These are phyloP conservation scores for Myotis lucifugus DNA, from an alignment of 2,113 vertebrate genomes.

Conservation along the genomic window DNA sequence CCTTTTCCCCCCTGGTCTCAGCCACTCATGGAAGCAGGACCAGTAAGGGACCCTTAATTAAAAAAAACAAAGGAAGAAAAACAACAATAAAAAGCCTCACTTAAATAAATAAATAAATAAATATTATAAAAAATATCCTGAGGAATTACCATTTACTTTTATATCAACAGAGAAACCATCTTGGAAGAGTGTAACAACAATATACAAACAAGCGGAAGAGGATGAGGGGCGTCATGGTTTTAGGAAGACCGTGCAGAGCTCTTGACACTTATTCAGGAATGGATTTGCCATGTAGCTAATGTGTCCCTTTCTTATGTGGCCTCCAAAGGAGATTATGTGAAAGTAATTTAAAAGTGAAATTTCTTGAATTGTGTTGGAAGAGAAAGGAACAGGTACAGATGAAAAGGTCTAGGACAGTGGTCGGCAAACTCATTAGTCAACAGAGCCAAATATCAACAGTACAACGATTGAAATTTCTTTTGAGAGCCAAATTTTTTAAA, in stretches of 20 bases:
- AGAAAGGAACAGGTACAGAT: background rate
- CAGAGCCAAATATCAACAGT: too few relatives aligned
- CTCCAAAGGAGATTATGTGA: too few relatives aligned
- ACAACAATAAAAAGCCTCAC: slow-evolving; percentile 59
- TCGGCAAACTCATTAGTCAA: too few relatives aligned
- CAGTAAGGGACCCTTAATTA: slow-evolving; percentile 77
- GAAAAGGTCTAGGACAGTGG: background rate
- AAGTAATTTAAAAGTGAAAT: too few relatives aligned
- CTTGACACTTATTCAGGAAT: too few relatives aligned
- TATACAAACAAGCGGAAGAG: background rate
- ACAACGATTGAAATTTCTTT: too few relatives aligned
- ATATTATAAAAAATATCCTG: background rate
- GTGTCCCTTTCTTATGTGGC: too few relatives aligned
- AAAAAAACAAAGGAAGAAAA: slow-evolving; percentile 59
- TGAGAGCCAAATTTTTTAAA: too few relatives aligned
- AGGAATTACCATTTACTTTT: background rate
- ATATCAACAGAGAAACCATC: background rate
- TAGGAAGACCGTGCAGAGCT: too few relatives aligned
- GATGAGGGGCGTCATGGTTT: rapidly evolving
- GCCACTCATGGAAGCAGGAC: slow-evolving; percentile 71
- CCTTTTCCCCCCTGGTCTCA: slow-evolving; percentile 15
- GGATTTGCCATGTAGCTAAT: too few relatives aligned
- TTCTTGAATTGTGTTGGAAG: too few relatives aligned
- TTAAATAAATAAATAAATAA: background rate
- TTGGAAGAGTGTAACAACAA: background rate